Evolutionary conservation across 2,113 vertebrate species (phyloP).

Genomic region (Pluvianellus socialis): DNA sequence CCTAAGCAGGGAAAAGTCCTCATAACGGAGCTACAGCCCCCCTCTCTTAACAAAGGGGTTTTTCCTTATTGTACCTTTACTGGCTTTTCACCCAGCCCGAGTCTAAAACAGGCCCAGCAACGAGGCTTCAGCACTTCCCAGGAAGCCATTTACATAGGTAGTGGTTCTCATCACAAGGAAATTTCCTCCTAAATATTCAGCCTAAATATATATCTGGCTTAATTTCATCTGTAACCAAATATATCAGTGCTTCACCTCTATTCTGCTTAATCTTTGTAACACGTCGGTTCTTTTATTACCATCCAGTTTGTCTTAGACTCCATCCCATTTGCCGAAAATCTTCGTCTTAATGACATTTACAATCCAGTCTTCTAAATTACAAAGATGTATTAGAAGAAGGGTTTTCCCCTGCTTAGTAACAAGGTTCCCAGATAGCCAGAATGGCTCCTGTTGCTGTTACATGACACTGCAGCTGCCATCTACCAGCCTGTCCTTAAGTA

Average conservation of each 20-base stretch:
- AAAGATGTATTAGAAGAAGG: not conserved
- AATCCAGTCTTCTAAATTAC: not conserved
- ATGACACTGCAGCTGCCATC: fast-evolving
- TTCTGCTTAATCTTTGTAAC: not conserved
- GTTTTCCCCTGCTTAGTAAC: not conserved
- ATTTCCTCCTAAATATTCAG: not conserved
- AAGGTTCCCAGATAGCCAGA: not conserved
- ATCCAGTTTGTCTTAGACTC: not conserved
- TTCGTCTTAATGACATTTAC: not conserved
- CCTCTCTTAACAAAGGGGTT: not conserved
- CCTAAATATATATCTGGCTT: not conserved
- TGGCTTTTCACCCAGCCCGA: not conserved
- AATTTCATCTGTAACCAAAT: not conserved
- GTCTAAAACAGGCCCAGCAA: not conserved
- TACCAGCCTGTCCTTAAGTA: not conserved
- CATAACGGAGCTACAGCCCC: not conserved
- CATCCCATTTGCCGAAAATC: not conserved
- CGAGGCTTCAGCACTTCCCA: not conserved
- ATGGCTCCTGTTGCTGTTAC: not conserved
- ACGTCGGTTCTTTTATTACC: not conserved
- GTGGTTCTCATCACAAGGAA: not conserved
- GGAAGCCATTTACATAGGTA: not conserved
- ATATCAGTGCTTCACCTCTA: not conserved
- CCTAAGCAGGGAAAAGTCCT: not conserved
- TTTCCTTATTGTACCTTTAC: not conserved